Conservation (phyloP, 2,113 vertebrate species). For the Todiramphus chloris region DNA sequence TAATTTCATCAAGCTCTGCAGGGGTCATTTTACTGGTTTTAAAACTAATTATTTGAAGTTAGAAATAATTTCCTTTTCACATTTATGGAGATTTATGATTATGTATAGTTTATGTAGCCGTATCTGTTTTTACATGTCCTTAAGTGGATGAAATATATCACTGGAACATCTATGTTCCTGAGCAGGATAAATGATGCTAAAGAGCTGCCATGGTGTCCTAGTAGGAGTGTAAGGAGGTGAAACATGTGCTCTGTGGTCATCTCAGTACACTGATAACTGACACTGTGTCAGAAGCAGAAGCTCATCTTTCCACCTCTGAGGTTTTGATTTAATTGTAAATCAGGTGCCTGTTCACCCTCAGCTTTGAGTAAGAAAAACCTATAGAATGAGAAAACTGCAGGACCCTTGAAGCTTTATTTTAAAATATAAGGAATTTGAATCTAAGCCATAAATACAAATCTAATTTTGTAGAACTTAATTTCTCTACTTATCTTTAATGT, state of each 20-base stretch:
- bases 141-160: neutral
- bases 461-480: neutral
- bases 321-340: neutral
- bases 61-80: neutral
- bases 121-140: neutral
- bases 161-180: neutral
- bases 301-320: neutral
- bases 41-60: neutral
- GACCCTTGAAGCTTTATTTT: neutral
- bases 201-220: neutral
- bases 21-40: neutral
- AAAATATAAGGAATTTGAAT: neutral
- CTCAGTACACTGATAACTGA: neutral
- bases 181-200: neutral
- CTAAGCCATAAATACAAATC: neutral
- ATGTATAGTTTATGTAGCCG: neutral
- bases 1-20: neutral
- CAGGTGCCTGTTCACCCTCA: accelerated
- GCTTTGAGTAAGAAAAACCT: neutral
- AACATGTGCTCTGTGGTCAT: accelerated
- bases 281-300: neutral
- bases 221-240: neutral
- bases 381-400: neutral
- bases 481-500: neutral
- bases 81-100: neutral